phyloP scores from a whole-genome alignment of 2,888 invertebrate species.

The Brachyptera putata region DNA sequence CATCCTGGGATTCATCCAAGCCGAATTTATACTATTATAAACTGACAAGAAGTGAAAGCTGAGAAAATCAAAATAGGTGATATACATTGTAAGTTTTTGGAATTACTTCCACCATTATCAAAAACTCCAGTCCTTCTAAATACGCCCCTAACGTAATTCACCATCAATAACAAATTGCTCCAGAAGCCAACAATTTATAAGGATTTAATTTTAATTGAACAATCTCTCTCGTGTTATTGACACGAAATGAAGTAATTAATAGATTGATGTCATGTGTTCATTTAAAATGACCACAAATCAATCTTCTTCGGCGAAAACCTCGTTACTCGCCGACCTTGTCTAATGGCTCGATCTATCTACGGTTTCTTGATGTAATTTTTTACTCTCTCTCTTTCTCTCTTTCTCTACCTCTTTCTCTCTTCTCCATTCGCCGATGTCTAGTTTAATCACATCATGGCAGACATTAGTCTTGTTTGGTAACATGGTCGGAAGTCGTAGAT shows the following conservation, averaged over 20 bases:
- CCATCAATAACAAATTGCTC: neutral
- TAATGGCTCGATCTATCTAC: conserved; percentile 15
- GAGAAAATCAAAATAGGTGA: too few species aligned
- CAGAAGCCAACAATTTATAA: conserved; percentile 3
- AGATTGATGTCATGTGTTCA: neutral
- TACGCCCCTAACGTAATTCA: too few species aligned
- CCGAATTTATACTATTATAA: too few species aligned
- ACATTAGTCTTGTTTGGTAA: conserved; percentile 18
- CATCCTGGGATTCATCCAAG: too few species aligned
- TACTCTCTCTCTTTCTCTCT: neutral
- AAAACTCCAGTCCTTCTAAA: too few species aligned
- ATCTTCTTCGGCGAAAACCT: conserved; percentile 5
- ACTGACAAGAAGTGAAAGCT: too few species aligned
- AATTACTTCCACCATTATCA: too few species aligned
- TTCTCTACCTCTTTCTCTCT: neutral
- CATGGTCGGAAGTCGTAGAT: too few species aligned
- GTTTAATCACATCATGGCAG: conserved; percentile 17
- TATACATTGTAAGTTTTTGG: too few species aligned
- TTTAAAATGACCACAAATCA: conserved; percentile 14
- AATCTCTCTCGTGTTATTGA: conserved; percentile 1
- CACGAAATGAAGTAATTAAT: conserved; percentile 1
- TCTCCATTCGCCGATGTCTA: neutral
- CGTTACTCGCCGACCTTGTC: conserved; percentile 7
- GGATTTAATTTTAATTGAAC: conserved; percentile 19
- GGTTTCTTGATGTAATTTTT: conserved; percentile 15